Evolutionary conservation across 2,888 invertebrate species (phyloP), one percentile per base, ranked within the genome.

Genomic region (Conomelus anceps): DNA sequence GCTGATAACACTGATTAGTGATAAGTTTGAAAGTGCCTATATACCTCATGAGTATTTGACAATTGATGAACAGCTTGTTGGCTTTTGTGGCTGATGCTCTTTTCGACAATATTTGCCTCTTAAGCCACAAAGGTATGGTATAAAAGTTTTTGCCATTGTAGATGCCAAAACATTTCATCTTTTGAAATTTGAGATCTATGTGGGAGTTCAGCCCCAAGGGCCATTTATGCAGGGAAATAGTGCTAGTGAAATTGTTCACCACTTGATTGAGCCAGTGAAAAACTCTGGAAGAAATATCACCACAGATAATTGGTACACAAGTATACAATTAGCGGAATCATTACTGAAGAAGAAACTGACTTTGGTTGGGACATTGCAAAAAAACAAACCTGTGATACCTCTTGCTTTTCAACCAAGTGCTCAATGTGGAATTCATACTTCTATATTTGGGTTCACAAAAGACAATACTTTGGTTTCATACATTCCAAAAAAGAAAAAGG

Each of bases 381-480:
- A 87, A 22, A 87, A 29, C 87, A 87, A 87, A 20, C 29, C 87
- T 87, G 24, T 20, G 26, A 23, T 86, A 86, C 86, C 22, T 20
- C 87, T 34, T 34, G 34, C 26, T 26, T 26, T 34, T 34, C 34
- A 34, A 34, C 34, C 34, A 34, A 34, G 7, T 34, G 34, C 17
- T 34, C 34, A 13, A 34, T 17, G 34, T 34, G 34, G 17, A 17
- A 13, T 34, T 34, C 34, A 34, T 34, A 17, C 34, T 34, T 34
- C 34, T 34, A 17, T 34, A 34, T 13, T 34, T 34, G 34, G 34
- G 34, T 34, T 34, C 13, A 34, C 34, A 34, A 34, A 29, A 87
- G 22, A 87, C 87, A 87, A 87, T 29, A 26, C 87, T 34, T 34
- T 87, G 20, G 26, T 87, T 23, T 87, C 29, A 29, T 87, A 87